These are phyloP conservation scores for Sarcophaga bullata DNA, from an alignment of 1,140 invertebrate species.

Conservation along the genomic window DNA sequence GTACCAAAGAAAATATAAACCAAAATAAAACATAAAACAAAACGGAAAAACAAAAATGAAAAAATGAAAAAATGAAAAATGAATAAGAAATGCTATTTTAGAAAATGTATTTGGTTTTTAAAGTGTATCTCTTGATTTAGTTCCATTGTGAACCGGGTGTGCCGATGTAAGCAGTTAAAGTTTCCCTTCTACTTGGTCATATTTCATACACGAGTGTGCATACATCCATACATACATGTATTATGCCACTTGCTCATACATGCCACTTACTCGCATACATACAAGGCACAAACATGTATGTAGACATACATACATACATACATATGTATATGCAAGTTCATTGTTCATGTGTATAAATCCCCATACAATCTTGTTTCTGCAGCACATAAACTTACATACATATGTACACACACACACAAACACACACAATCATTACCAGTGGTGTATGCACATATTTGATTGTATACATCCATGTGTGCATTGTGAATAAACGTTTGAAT, in stretches of 20 bases:
- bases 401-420: neutral
- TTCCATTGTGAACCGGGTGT: neutral
- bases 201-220: neutral
- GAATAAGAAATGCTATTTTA: neutral
- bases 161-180: neutral
- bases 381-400: no score
- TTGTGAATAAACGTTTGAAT: no score
- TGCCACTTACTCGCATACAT: neutral
- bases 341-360: neutral
- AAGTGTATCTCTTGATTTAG: conserved; percentile 10
- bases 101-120: neutral
- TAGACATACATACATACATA: no score
- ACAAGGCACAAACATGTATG: neutral
- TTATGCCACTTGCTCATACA: neutral
- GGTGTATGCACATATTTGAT: neutral
- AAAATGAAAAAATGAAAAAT: no score
- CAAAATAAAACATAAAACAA: no score
- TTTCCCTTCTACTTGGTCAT: neutral
- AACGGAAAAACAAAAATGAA: no score
- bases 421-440: neutral
- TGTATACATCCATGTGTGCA: no score
- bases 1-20: neutral
- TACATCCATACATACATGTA: neutral
- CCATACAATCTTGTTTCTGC: neutral
- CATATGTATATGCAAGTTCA: neutral